phyloP scores from a whole-genome alignment of 2,797 vertebrate species.

The Trichosurus vulpecula region DNA sequence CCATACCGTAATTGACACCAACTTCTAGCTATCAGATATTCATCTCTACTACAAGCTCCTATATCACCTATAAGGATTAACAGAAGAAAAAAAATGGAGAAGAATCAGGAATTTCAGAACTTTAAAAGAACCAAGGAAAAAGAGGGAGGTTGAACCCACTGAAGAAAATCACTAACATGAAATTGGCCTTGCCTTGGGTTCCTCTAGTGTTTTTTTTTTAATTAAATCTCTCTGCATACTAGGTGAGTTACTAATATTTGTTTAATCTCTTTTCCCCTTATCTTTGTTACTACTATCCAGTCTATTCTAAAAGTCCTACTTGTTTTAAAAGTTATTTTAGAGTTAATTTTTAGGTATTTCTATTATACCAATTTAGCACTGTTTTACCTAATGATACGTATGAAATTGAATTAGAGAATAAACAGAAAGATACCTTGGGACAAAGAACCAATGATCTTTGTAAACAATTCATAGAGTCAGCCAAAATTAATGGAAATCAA shows the following conservation, averaged over 20 bases:
- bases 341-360: background rate
- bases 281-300: fast-evolving
- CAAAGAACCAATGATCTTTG: background rate
- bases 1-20: fast-evolving
- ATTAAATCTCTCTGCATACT: too few species aligned
- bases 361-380: fast-evolving
- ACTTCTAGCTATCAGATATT: too few species aligned
- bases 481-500: background rate
- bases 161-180: background rate
- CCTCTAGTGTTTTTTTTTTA: background rate
- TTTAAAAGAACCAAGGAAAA: background rate
- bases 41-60: fast-evolving
- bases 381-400: too few species aligned
- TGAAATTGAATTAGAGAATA: background rate
- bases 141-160: background rate
- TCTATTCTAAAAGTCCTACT: too few species aligned
- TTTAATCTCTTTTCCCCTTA: too few species aligned
- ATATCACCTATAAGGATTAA: too few species aligned
- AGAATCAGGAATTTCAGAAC: background rate
- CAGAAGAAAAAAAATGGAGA: background rate
- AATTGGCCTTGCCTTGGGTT: background rate
- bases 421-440: background rate
- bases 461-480: background rate
- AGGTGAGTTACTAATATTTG: background rate
- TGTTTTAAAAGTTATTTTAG: background rate